phyloP scores from a whole-genome alignment of 2,797 vertebrate genomes.

The Saxicola maurus region DNA sequence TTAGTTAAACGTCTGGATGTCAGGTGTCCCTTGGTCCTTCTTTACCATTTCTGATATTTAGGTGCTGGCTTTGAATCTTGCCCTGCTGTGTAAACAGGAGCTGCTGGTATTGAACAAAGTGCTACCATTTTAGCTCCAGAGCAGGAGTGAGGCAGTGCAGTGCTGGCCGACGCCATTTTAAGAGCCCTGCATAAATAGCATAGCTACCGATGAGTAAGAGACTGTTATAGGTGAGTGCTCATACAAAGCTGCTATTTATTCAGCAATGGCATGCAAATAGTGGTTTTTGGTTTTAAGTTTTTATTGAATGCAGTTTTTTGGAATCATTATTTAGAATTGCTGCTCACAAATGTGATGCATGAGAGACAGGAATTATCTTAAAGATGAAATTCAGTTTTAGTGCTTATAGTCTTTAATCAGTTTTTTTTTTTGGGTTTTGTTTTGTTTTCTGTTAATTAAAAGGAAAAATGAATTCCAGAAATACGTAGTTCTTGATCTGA shows the following conservation, averaged over 20 bases:
- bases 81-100: constrained; percentile 64
- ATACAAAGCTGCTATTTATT: constrained; percentile 73
- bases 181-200: constrained; percentile 83
- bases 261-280: constrained; percentile 73
- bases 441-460: constrained; percentile 43
- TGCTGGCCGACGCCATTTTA: constrained; percentile 84
- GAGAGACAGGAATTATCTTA: constrained; percentile 61
- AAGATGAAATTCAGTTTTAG: constrained; percentile 57
- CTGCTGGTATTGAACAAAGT: constrained; percentile 74
- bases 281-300: constrained; percentile 43
- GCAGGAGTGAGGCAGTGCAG: constrained; percentile 77
- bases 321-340: constrained; percentile 64
- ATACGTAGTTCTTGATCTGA: constrained; percentile 59
- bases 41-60: constrained; percentile 68
- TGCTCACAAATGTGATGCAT: constrained; percentile 59
- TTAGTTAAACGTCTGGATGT: constrained; percentile 62
- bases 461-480: constrained; percentile 51
- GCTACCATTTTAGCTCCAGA: constrained; percentile 82
- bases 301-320: constrained; percentile 65
- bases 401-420: constrained; percentile 58
- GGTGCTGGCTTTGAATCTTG: constrained; percentile 61
- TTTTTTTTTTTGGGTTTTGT: constrained; percentile 16
- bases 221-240: constrained; percentile 83
- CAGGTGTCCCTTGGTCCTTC: constrained; percentile 63
- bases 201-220: constrained; percentile 81